Evolutionary conservation across 2,888 invertebrate genomes (phyloP), one percentile per base, ranked within the genome.

Genomic region (Ptychoptera albimana): DNA sequence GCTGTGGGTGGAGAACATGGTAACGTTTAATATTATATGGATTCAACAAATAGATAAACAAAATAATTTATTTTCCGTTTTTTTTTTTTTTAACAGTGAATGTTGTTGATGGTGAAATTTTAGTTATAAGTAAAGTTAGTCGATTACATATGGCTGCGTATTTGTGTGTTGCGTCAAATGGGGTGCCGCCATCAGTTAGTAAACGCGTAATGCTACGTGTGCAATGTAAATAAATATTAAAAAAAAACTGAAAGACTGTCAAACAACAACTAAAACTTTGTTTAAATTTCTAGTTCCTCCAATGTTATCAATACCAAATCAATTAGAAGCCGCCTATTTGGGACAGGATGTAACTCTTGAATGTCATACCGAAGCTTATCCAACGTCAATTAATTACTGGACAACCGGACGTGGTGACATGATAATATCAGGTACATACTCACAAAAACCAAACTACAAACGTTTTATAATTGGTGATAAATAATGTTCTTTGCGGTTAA

Each of bases 371-470:
- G 91, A 92, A 64, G 89, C 91, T 37, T 88, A 84, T 63, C 91
- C 91, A 32, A 82, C 83, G 50, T 89, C 91, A 44, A 89, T 91
- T 63, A 91, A 89, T 72, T 92, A 91, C 64, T 92, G 91, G 91
- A 88, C 89, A 34, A 88, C 85, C 8, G 86, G 88, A 55, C 74
- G 81, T 47, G 88, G 88, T 39, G 87, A 88, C 60, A 89, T 89
- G 88, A 88, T 89, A 57, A 85, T 88, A 68, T 86, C 88, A 67
- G 88, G 88, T 87, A 72, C 76, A 70, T 50, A 49, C 47, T 48
- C 32, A 31, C 37, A 43, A 37, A 43, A 31, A 16, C 23, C 12
- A 8, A 11, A 23, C 32, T 23, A 39, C 31, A 30, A 37, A 36
- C n/a, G 2, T 43, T 43, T 16, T 37, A 39, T 43, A 31, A 13